Conservation (phyloP, 1,140 invertebrate species). For the Papilio machaon region DNA sequence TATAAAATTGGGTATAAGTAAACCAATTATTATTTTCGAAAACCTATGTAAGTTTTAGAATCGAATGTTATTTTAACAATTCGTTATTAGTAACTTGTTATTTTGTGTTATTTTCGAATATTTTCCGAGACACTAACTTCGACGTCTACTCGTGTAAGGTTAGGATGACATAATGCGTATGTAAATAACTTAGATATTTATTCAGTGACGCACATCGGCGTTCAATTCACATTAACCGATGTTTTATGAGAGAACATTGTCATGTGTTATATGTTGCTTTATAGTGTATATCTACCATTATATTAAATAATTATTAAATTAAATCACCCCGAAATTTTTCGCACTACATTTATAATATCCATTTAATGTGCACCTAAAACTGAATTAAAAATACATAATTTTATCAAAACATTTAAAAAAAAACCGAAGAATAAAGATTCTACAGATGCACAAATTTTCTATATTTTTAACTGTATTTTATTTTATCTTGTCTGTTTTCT, state of each 20-base stretch:
- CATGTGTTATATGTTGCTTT: background rate
- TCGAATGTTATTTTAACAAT: background rate
- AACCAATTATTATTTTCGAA: background rate
- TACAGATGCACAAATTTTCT: no score
- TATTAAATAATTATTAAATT: background rate
- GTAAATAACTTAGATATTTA: constrained; percentile 51
- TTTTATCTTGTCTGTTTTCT: background rate
- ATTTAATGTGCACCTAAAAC: no score
- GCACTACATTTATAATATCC: no score
- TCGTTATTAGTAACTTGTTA: background rate
- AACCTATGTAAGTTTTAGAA: background rate
- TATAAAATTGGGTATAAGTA: background rate
- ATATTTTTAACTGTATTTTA: background rate
- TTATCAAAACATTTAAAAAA: no score
- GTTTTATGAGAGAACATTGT: constrained; percentile 36
- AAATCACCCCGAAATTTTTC: no score
- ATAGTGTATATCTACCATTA: background rate
- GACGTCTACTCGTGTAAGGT: constrained; percentile 42
- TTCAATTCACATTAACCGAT: constrained; percentile 41
- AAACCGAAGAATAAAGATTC: no score
- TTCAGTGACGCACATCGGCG: constrained; percentile 56
- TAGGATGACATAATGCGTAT: constrained; percentile 60
- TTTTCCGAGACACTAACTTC: constrained; percentile 32
- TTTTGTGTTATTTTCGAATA: constrained; percentile 27
- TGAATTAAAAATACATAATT: no score